phyloP scores from a whole-genome alignment of 2,888 invertebrate genomes.

The Cryptus armator region DNA sequence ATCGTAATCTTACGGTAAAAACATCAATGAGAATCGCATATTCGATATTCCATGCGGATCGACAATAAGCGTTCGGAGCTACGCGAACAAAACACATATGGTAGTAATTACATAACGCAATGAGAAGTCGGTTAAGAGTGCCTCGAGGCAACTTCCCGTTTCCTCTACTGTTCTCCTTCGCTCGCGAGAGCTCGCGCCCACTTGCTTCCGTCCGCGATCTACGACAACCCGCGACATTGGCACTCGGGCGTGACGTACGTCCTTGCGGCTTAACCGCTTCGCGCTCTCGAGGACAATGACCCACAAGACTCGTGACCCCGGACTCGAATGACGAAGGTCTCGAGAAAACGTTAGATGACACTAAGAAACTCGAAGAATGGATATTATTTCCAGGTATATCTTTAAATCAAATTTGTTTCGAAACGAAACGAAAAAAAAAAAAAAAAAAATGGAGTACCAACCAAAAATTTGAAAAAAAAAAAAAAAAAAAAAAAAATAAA shows the following conservation, averaged over 20 bases:
- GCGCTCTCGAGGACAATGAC: slow-evolving; percentile 56
- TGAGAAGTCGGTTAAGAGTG: slow-evolving; percentile 31
- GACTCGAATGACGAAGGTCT: slow-evolving; percentile 49
- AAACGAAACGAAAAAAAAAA: no score
- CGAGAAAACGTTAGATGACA: slow-evolving; percentile 1
- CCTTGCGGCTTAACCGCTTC: slow-evolving; percentile 55
- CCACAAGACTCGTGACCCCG: slow-evolving; percentile 46
- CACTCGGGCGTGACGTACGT: slow-evolving; percentile 65
- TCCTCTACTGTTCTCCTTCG: slow-evolving; percentile 20
- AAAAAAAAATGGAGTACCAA: not conserved
- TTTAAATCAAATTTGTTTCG: not conserved
- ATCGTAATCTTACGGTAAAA: no score
- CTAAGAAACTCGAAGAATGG: not conserved
- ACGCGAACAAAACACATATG: not conserved
- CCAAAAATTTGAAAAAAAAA: no score
- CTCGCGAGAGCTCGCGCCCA: slow-evolving; percentile 26
- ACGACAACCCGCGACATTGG: slow-evolving; percentile 66
- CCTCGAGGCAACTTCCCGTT: slow-evolving; percentile 22
- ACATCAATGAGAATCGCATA: no score
- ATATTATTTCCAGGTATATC: not conserved
- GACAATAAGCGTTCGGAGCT: not conserved
- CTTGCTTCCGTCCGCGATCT: slow-evolving; percentile 64
- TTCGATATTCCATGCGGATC: not conserved
- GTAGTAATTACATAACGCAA: slow-evolving; percentile 28
- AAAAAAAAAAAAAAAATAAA: not conserved